These are phyloP conservation scores for Venustaconcha ellipsiformis DNA, from an alignment of 1,140 invertebrate species.

Conservation along the genomic window DNA sequence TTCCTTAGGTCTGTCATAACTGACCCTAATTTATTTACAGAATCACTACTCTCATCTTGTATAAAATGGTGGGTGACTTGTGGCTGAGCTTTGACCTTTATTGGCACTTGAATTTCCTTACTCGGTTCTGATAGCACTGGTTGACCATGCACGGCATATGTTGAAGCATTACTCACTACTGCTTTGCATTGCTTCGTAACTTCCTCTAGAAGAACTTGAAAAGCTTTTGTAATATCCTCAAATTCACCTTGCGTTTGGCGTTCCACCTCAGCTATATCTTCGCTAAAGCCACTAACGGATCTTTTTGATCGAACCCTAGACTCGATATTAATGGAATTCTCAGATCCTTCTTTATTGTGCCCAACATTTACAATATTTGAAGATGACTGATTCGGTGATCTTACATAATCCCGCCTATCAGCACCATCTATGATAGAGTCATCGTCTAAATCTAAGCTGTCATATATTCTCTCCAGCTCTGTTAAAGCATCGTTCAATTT, in stretches of 20 bases:
- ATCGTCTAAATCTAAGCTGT: constrained; percentile 48
- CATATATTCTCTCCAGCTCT: constrained; percentile 60
- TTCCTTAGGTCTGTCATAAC: no score
- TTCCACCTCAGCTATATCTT: constrained; percentile 42
- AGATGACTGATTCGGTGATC: no score
- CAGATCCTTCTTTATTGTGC: no score
- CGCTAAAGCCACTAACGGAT: constrained; percentile 22
- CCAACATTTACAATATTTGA: no score
- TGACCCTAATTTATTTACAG: no score
- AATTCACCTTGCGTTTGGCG: constrained; percentile 57
- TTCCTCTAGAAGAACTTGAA: constrained; percentile 60
- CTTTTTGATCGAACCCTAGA: constrained; percentile 21
- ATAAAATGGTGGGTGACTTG: no score
- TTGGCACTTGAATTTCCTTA: no score
- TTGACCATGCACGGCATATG: no score
- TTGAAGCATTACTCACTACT: constrained; percentile 6
- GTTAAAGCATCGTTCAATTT: constrained; percentile 57
- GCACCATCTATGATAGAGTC: constrained; percentile 33
- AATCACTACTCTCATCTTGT: no score
- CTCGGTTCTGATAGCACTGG: no score
- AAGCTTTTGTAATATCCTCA: constrained; percentile 60
- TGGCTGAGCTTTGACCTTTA: no score
- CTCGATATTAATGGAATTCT: constrained; percentile 6
- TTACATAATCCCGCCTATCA: constrained; percentile 28
- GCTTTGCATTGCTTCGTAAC: constrained; percentile 37